Base-by-base conservation (phyloP, 1,140 invertebrate genomes). In the Venturia canescens region DNA sequence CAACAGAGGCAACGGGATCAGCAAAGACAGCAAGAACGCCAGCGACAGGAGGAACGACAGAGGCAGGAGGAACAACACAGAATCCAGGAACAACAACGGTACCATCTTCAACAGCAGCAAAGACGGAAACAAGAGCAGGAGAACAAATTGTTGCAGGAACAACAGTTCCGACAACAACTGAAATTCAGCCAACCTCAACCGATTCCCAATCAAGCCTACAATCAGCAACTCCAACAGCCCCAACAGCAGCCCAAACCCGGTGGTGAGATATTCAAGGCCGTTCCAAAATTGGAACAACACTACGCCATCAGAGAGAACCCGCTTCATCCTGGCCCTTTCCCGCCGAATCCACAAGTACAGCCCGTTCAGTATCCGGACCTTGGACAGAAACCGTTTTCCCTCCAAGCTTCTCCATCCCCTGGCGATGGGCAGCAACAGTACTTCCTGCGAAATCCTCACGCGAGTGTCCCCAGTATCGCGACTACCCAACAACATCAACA, bases 271-370 rank as follows among this genome's bases (percentile, higher is more conserved):
- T 93, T 95, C n/a, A 94, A 94, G 80, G 94, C 95, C 34, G 93
- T 96, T 77, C 94, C 96, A 9, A 96, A 95, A 90, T 94, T 94
- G 79, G 96, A 96, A 89, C 95, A 96, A 83, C 95, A 96, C 86
- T 94, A 89, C 26, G 85, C 92, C 0, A 90, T 92, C n/a, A 83
- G 89, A 71, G 91, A 92, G 80, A 92, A 92, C 82, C 91, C 90
- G 11, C 86, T 87, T 53, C 90, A 91, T 80, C 91, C 90, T 0
- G 90, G 91, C 26, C 91, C 91, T 0, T 92, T 92, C 80, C 91
- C 91, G 15, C 88, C 87, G 15, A 91, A 88, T 80, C 83, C 86
- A 4, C 29, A 83, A 23, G 27, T 84, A 1, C 80, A 84, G 23
- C 26, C 86, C 29, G 71, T 84, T 3, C 60, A 84, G 26, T 86